Base-by-base conservation (phyloP, 2,113 vertebrate genomes). In the Nibea coibor region DNA sequence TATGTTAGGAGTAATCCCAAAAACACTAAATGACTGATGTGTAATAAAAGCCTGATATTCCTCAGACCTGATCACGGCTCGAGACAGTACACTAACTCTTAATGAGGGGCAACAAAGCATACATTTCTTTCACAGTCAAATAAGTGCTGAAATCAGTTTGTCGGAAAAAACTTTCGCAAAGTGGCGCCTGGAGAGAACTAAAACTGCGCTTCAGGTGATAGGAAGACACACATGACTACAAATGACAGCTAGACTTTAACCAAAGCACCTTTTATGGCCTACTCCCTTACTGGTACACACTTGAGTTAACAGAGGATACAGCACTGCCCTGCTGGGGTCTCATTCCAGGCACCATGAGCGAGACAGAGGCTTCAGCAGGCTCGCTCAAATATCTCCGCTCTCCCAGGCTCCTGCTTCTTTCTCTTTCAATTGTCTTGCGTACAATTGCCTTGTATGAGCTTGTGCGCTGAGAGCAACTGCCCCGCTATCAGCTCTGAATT, bases 271-370 rank as follows among this genome's bases (percentile, higher is more conserved):
- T 87, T 86, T 72, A 86, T 80, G 82, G 71, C 66, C 50, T 10
- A n/a, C 67, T 81, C 82, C 81, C 64, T 85, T 9, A 77, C 75
- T 66, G 65, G 62, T 77, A 31, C 79, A 86, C 83, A 85, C 78
- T 79, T 59, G 76, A 88, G 75, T 90, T 87, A 91, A 87, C 85
- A 77, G 81, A 89, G 83, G 81, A 87, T 75, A 84, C 78, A 81
- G 80, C 35, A 50, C 47, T 70, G 79, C 84, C 69, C 81, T 88
- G 82, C 81, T 80, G 82, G 83, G 82, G 79, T 85, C 87, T 92
- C 77, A 87, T 88, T 91, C 76, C 68, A 74, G 69, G 78, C 78
- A 61, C 6, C 59, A 58, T 67, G 81, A 88, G 50, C 78, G 61
- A 83, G 80, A 81, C 64, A 53, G 22, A 78, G 72, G 79, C 74